Evolutionary conservation across 1,140 invertebrate genomes (phyloP), one percentile per base, ranked within the genome.

Genomic region (Drosophila kurseongensis): DNA sequence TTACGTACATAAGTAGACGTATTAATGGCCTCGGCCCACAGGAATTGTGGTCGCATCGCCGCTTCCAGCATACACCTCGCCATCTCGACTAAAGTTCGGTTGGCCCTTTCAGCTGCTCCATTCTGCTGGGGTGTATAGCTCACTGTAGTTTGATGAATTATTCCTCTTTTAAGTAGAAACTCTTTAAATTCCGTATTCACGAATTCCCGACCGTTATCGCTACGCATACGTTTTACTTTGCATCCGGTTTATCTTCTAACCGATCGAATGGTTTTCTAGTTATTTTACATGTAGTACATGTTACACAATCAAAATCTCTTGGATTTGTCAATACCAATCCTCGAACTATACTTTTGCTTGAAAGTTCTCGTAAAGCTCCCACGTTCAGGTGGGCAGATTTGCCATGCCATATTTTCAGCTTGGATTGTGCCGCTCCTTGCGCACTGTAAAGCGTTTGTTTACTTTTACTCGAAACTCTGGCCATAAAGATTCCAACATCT

Each of bases 51-150:
- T 12, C 5, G 10, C 13, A 4, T 13, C 36, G 36, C 36, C 12
- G 36, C 36, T 38, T 12, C 12, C 4, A 38, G 12, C 27, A 51
- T 32, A 51, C 48, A 32, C 27, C n/a, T 51, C 27, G 27, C 27
- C 27, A 51, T 51, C 48, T 51, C 27, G 23, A 51, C 13, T 32
- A 16, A 32, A 32, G n/a, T 51, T 32, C 27, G 27, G 29, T 51
- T 51, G n/a, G 48, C n/a, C n/a, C 27, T 27, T 40, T 55, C 35
- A 23, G 36, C 36, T 55, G 40, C 52, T 13, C 52, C 36, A 4
- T 55, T 55, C 18, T 40, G 36, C 13, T n/a, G 18, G 13, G 52
- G 52, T 10, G 52, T 55, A 23, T 40, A 40, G 5, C 27, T 51
- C 5, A 4, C 48, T 16, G n/a, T 32, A 14, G 27, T 16, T 35